phyloP scores from a whole-genome alignment of 2,797 vertebrate genomes.

The Myripristis jacobus region DNA sequence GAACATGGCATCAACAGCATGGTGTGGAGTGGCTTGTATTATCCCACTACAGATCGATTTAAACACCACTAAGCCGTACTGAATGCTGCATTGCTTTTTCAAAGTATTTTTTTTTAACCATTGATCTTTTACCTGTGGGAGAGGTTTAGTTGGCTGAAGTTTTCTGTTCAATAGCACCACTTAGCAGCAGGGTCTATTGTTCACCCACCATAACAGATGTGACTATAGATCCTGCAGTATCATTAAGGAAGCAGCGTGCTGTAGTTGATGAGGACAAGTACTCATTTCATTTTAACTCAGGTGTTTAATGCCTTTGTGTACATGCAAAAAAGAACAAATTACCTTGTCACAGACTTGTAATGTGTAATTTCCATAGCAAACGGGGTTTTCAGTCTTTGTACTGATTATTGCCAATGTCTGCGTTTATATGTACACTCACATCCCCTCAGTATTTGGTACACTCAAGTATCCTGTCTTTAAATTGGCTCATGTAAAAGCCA shows the following conservation, averaged over 20 bases:
- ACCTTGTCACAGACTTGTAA: no score
- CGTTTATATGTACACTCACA: no score
- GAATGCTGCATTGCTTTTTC: slow-evolving; percentile 6
- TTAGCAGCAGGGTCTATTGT: background rate
- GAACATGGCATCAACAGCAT: background rate
- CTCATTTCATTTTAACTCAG: no score
- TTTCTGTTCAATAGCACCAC: slow-evolving; percentile 9
- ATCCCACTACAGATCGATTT: slow-evolving; percentile 17
- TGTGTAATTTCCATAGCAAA: no score
- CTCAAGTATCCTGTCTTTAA: no score
- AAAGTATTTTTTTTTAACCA: slow-evolving; percentile 20
- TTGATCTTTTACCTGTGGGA: slow-evolving; percentile 15
- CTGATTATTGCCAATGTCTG: no score
- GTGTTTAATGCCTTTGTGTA: no score
- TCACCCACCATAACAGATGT: background rate
- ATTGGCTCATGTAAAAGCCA: no score
- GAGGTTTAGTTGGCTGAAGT: background rate
- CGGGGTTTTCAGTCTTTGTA: no score
- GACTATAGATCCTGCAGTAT: no score
- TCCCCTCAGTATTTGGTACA: no score
- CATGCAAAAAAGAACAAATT: no score
- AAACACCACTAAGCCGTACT: slow-evolving; percentile 4
- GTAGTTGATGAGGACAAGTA: background rate
- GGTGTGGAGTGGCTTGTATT: slow-evolving; percentile 4
- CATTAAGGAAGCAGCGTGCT: background rate